These are phyloP conservation scores for Harpalus rubripes DNA, from an alignment of 2,888 invertebrate species.

Conservation along the genomic window DNA sequence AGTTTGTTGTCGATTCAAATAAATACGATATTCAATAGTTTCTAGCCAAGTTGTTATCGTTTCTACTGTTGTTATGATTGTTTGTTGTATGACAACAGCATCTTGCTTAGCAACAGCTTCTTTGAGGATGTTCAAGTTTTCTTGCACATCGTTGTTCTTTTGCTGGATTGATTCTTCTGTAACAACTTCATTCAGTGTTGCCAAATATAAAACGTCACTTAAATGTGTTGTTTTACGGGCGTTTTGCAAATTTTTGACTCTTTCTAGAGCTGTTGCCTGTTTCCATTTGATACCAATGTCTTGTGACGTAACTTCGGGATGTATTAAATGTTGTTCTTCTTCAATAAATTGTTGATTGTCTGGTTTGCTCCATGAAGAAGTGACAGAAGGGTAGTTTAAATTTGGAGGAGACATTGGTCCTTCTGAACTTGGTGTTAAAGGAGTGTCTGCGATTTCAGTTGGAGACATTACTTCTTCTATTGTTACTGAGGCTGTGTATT, in stretches of 20 bases:
- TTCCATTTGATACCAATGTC: conserved; percentile 78
- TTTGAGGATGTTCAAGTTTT: conserved; percentile 81
- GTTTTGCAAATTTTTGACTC: conserved; percentile 80
- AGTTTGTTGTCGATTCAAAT: conserved; percentile 80
- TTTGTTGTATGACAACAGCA: conserved; percentile 82
- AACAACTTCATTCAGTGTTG: conserved; percentile 80
- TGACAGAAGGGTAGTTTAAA: conserved; percentile 71
- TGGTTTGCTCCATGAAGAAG: conserved; percentile 71
- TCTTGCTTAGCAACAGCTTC: conserved; percentile 82
- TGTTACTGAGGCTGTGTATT: conserved; percentile 78
- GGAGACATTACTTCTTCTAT: conserved; percentile 79
- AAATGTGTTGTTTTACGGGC: conserved; percentile 79
- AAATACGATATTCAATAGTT: conserved; percentile 90
- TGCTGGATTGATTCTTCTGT: conserved; percentile 80
- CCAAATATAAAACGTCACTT: conserved; percentile 82
- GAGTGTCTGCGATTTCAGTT: conserved; percentile 77
- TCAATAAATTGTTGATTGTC: conserved; percentile 72
- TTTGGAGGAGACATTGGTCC: conserved; percentile 73
- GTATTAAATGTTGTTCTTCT: conserved; percentile 68
- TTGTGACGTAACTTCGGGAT: conserved; percentile 72
- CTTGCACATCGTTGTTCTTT: conserved; percentile 80
- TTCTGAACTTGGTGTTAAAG: conserved; percentile 78
- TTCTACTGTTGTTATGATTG: conserved; percentile 87
- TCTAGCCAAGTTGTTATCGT: conserved; percentile 91
- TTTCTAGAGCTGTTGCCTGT: conserved; percentile 80